Conservation (phyloP, 37 sponge, comb jelly and placozoan genomes). For the Hexactinellida sp. region DNA sequence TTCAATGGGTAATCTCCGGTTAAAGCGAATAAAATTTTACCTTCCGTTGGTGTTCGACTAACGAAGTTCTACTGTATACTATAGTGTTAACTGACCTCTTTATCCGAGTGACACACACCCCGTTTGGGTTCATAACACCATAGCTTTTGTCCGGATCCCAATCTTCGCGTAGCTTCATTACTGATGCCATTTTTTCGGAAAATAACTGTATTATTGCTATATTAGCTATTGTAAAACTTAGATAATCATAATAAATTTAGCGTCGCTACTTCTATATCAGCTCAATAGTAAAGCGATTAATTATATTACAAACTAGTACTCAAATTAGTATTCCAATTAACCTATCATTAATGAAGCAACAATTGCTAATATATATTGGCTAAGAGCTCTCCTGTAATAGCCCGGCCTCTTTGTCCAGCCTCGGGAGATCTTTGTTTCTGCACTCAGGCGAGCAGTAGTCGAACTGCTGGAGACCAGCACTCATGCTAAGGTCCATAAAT, state of each 20-base stretch:
- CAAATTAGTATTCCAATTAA: too few relatives aligned
- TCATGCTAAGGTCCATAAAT: neutral
- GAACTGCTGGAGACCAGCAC: neutral
- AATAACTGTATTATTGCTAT: too few relatives aligned
- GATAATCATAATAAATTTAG: neutral
- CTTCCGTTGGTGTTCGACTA: too few relatives aligned
- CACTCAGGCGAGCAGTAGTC: neutral
- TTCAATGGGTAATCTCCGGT: too few relatives aligned
- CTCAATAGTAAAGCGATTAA: neutral
- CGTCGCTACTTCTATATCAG: neutral
- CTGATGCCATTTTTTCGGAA: slow-evolving; percentile 6
- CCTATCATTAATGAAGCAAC: too few relatives aligned
- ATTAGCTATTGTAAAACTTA: too few relatives aligned
- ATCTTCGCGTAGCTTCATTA: neutral
- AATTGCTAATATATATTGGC: too few relatives aligned
- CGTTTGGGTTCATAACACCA: neutral
- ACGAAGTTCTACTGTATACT: too few relatives aligned
- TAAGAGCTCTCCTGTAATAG: neutral
- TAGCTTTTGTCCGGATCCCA: neutral
- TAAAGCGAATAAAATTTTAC: too few relatives aligned
- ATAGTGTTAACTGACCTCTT: neutral
- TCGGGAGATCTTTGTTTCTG: neutral
- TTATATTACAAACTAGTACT: neutral
- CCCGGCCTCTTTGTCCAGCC: neutral
- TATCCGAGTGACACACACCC: neutral